phyloP scores from a whole-genome alignment of 2,888 invertebrate species.

The Brachypterus glaber region DNA sequence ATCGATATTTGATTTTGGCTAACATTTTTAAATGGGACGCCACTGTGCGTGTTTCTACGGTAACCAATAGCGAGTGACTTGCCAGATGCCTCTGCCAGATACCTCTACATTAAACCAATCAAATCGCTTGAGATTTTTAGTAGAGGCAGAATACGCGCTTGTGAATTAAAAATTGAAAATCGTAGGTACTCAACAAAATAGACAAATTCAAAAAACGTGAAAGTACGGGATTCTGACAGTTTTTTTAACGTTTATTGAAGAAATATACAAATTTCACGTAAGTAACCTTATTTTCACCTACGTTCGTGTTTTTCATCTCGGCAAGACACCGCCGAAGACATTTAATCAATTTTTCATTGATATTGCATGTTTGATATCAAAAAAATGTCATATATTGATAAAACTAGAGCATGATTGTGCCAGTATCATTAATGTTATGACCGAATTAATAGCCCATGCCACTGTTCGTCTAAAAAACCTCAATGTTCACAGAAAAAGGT shows the following conservation, averaged over 20 bases:
- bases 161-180: conserved; percentile 38
- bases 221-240: conserved; percentile 26
- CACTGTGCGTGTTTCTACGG: conserved; percentile 19
- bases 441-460: conserved; percentile 38
- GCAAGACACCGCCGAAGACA: conserved; percentile 11
- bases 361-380: conserved; percentile 32
- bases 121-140: conserved; percentile 30
- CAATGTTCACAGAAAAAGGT: conserved; percentile 25
- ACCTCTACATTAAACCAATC: conserved; percentile 33
- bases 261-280: conserved; percentile 38
- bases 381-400: conserved; percentile 36
- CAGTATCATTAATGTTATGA: conserved; percentile 33
- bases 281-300: conserved; percentile 25
- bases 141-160: conserved; percentile 32
- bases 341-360: conserved; percentile 28
- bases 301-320: not conserved
- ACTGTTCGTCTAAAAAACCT: conserved; percentile 34
- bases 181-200: conserved; percentile 35
- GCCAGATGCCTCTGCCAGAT: conserved; percentile 43
- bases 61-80: conserved; percentile 24
- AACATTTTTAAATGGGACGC: conserved; percentile 21
- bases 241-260: conserved; percentile 22
- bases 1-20: conserved; percentile 11
- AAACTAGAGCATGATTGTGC: conserved; percentile 36
- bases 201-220: conserved; percentile 31